Evolutionary conservation across 2,113 vertebrate species (phyloP).

Genomic region (Entelurus aequoreus): DNA sequence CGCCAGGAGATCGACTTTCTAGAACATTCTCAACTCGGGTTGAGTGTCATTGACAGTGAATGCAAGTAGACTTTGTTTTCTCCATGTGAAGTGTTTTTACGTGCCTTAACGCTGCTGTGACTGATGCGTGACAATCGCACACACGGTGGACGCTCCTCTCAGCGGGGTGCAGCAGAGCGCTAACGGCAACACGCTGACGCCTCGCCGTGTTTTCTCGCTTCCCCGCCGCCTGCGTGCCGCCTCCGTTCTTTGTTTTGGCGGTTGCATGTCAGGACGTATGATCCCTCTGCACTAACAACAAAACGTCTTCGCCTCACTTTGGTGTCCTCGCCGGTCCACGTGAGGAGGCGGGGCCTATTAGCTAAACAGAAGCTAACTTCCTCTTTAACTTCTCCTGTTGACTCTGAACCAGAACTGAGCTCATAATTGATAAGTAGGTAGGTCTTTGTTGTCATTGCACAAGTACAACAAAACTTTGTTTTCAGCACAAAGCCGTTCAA

Average conservation of each 20-base stretch:
- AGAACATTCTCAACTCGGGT: not conserved
- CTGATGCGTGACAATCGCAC: not conserved
- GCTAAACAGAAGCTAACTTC: too few species aligned
- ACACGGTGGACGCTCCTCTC: constrained; percentile 46
- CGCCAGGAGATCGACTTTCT: not conserved
- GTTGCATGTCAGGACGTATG: constrained; percentile 5
- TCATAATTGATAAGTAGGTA: too few species aligned
- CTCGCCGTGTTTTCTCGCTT: constrained; percentile 29
- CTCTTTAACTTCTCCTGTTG: too few species aligned
- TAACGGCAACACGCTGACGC: constrained; percentile 45
- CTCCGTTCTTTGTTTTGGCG: constrained; percentile 14
- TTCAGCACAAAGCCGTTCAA: too few species aligned
- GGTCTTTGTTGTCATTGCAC: too few species aligned
- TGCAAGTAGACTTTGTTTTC: not conserved
- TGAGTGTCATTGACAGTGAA: not conserved
- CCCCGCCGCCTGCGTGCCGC: constrained; percentile 2
- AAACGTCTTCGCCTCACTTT: too few species aligned
- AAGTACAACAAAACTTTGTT: too few species aligned
- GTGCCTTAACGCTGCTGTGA: too few species aligned
- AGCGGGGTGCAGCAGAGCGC: constrained; percentile 31
- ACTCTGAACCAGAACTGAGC: too few species aligned
- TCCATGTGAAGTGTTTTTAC: not conserved
- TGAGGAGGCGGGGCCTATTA: too few species aligned
- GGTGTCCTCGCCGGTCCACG: too few species aligned
- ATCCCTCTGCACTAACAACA: too few species aligned